Evolutionary conservation across 1,140 invertebrate genomes (phyloP), one percentile per base, ranked within the genome.

Genomic region (Philaenus spumarius): DNA sequence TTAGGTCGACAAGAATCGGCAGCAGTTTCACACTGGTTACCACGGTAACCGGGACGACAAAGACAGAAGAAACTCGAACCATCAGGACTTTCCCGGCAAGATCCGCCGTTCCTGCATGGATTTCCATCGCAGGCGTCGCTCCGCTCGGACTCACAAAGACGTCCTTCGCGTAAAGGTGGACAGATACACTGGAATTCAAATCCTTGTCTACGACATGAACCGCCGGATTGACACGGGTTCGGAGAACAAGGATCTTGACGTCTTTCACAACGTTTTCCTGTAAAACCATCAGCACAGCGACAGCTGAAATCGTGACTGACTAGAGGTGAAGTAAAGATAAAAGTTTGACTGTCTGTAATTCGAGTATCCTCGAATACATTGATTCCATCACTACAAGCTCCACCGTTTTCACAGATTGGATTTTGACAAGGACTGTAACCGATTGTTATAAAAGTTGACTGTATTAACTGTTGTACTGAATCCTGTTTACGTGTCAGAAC

Each of bases 181-280:
- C 93, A 96, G 3, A 78, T 77, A 66, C 93, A 95, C 48, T 85
- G 80, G 71, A 89, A 95, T 66, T 89, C 87, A 67, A 84, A 85
- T 24, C 87, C 88, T 71, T 89, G 78, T 59, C 87, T 81, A 35
- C 85, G 80, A 69, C 93, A 97, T 62, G 87, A 85, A 1, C 86
- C 89, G 61, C 85, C 86, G 66, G 80, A 77, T 58, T 84, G 79
- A 70, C 93, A 96, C 9, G 93, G 93, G 73, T 90, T 93, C 1
- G 91, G 90, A n/a, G 84, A 79, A 69, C 93, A 96, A 0, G 92
- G 92, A 76, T 95, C 90, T 72, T 92, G 88, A 14, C 88, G 77
- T 62, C 84, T 83, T 62, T 92, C 86, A 72, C 93, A 96, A 50
- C 82, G 80, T 20, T 77, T 74, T 6, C 93, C 86, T 22, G 83